Base-by-base conservation (phyloP, 2,113 vertebrate genomes). In the Hiodon tergisus region DNA sequence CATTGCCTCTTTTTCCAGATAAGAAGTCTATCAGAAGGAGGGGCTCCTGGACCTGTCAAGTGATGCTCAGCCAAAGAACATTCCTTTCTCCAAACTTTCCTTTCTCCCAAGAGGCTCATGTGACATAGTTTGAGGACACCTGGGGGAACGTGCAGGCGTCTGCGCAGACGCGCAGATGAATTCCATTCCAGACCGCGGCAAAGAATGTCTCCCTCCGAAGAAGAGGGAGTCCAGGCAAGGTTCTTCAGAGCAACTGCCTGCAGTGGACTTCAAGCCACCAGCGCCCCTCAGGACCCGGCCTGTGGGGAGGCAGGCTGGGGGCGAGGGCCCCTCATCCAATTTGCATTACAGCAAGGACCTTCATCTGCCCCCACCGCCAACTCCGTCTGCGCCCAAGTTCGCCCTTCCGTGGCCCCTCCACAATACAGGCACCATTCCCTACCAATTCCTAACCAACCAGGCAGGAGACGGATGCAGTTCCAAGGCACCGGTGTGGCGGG, bases 211-310 rank as follows among this genome's bases (percentile, higher is more conserved):
- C 47, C 88, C 88, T 0, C 83, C 87, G 14, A 89, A 89, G 73
- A 91, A 89, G 80, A 86, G 89, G 76, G 87, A 89, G 80, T 85
- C 86, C 74, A 81, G 82, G 17, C 80, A 66, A 31, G 81, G 71
- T 70, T 78, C 78, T 0, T 75, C 75, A 0, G 80, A 82, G 67
- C 81, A 81, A 54, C 72, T 69, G 63, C 76, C 81, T 13, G 86
- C 86, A 6, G 77, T 77, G 0, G 80, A 84, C 7, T 92, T 92
- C 78, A 92, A 92, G 80, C 86, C 73, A 0, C 90, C 90, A 2
- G 88, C 86, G 67, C 90, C 90, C 0, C 83, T 87, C 71, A 86
- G 78, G 78, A 85, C 78, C 80, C 83, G 83, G 4, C 50, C 61
- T 3, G 31, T 55, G 68, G 63, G 16, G 16, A 78, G 72, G 55